Evolutionary conservation across 37 sponge, comb jelly and placozoan genomes (phyloP), one percentile per base, ranked within the genome.

Genomic region (Chondrilla cf. caribensis): DNA sequence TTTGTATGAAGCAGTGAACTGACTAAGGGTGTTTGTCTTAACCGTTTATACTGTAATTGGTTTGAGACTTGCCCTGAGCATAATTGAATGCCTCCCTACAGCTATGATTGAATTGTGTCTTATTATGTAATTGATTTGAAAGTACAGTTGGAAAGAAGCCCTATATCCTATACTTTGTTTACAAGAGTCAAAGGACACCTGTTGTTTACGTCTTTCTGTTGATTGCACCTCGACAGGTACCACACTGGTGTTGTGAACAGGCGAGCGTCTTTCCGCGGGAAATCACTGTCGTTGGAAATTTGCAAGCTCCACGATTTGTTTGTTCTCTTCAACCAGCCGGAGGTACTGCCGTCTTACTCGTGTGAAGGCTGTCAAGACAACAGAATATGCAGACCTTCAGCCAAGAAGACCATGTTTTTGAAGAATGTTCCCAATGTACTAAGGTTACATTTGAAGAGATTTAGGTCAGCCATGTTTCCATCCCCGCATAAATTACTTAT

Each of bases 371-470:
- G 76, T 25, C 44, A 22, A 8, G 41, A 73, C 38, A 15, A 37
- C 7, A 5, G 24, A 19, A 36, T n/a, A 17, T 32, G 41, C 41
- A n/a, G 31, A 2, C 41, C 76, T 0, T 40, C 76, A 19, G 76
- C 76, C 19, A 18, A 39, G 2, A 73, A 39, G 9, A 40, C 38
- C 21, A 40, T 82, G 55, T 70, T 17, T 21, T 1, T 81, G 11
- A 32, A 32, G 18, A 37, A 38, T 19, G 32, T 72, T 21, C 58
- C 38, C 1, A 44, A 91, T 85, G 92, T 91, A 9, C 81, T 93
- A 0, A 43, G 94, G 22, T 68, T 93, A 11, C 94, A 93, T 55
- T 59, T 93, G 57, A 93, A 93, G 81, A 80, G 94, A 40, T 93
- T 93, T 71, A 81, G 88, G 91, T 90, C 8, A 35, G 64, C 2